phyloP scores from a whole-genome alignment of 2,888 invertebrate species.

The Colletes collaris region DNA sequence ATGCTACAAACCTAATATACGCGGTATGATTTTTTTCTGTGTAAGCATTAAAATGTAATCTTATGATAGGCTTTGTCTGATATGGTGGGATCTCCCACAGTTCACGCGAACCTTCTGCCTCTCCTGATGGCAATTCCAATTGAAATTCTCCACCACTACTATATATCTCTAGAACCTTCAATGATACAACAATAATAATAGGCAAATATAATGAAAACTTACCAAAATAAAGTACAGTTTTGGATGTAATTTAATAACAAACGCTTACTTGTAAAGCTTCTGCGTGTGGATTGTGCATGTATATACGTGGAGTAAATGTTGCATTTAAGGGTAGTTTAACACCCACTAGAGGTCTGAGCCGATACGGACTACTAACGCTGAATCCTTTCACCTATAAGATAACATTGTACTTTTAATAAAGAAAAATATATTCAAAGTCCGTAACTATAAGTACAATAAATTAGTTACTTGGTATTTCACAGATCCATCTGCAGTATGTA shows the following conservation, averaged over 20 bases:
- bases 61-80: conserved; percentile 93
- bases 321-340: conserved; percentile 96
- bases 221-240: not conserved
- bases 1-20: conserved; percentile 89
- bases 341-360: conserved; percentile 94
- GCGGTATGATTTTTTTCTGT: conserved; percentile 93
- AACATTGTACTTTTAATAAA: conserved; percentile 1
- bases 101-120: conserved; percentile 90
- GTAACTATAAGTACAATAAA: conserved; percentile 17
- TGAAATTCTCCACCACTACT: conserved; percentile 95
- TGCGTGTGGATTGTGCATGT: conserved; percentile 97
- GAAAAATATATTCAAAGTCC: conserved; percentile 19
- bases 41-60: conserved; percentile 91
- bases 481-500: conserved; percentile 97
- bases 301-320: conserved; percentile 93
- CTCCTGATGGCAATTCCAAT: conserved; percentile 92
- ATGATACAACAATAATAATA: conserved; percentile 14
- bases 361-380: conserved; percentile 95
- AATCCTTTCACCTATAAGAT: conserved; percentile 89
- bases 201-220: not conserved
- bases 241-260: conserved; percentile 2
- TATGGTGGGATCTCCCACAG: conserved; percentile 97
- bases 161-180: conserved; percentile 90
- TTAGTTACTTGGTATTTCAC: conserved; percentile 91
- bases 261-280: conserved; percentile 91